Conservation (phyloP, 2,113 vertebrate species). For the Cavia porcellus region DNA sequence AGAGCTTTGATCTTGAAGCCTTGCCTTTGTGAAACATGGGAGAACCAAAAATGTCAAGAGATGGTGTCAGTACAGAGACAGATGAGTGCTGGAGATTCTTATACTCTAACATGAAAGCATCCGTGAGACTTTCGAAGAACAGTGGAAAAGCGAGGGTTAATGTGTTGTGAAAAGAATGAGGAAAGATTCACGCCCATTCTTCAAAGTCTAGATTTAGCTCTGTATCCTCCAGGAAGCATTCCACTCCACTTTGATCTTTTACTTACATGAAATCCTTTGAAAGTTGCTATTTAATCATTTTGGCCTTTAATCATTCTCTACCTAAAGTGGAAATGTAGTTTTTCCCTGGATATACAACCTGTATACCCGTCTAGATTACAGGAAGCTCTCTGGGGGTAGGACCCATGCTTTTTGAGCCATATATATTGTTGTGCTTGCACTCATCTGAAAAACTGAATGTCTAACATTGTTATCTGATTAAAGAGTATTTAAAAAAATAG, state of each 20-base stretch:
- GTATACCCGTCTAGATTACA: background rate
- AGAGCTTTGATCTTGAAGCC: background rate
- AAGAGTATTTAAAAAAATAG: background rate
- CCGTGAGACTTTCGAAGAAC: background rate
- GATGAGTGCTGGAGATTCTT: background rate
- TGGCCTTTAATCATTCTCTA: slow-evolving; percentile 24
- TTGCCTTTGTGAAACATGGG: background rate
- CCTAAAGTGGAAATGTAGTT: background rate
- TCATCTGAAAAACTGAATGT: background rate
- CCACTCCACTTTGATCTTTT: background rate
- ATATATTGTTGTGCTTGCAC: background rate
- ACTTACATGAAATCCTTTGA: slow-evolving; percentile 50
- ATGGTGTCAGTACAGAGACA: background rate
- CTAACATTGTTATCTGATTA: background rate
- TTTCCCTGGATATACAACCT: background rate
- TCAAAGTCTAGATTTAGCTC: slow-evolving; percentile 36
- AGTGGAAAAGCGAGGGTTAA: background rate
- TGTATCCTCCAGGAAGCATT: slow-evolving; percentile 22
- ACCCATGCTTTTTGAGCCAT: background rate
- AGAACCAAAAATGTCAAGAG: background rate
- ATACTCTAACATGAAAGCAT: background rate
- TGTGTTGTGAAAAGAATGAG: background rate
- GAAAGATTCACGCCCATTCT: background rate
- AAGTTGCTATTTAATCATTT: slow-evolving; percentile 58
- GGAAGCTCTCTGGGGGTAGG: background rate